Conservation (phyloP, 2,888 invertebrate species). For the Endomychus coccineus region DNA sequence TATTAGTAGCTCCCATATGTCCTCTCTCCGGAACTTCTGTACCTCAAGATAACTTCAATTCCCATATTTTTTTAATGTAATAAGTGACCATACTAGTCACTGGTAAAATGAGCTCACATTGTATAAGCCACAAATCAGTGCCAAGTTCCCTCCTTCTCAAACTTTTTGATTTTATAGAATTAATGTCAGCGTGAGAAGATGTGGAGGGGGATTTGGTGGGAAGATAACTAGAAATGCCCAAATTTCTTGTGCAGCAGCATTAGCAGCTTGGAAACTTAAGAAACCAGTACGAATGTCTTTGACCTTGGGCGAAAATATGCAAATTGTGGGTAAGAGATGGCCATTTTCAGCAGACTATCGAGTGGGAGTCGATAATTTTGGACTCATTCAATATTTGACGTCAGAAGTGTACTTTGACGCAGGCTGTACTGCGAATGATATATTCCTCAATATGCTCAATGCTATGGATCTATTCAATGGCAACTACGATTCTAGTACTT, state of each 20-base stretch:
- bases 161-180: conserved; percentile 48
- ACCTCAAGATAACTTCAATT: no score
- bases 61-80: no score
- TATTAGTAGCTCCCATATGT: no score
- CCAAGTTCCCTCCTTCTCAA: no score
- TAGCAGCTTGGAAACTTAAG: conserved; percentile 58
- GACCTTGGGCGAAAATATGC: conserved; percentile 65
- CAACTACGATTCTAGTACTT: conserved; percentile 54
- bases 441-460: conserved; percentile 30
- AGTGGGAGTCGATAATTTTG: conserved; percentile 55
- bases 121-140: no score
- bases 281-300: conserved; percentile 64
- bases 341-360: conserved; percentile 58
- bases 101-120: no score
- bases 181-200: conserved; percentile 60
- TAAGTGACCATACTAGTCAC: no score
- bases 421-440: conserved; percentile 52
- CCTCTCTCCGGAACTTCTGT: no score
- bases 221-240: conserved; percentile 60
- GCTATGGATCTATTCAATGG: conserved; percentile 40
- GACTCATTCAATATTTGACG: conserved; percentile 60
- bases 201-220: conserved; percentile 77
- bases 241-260: conserved; percentile 57
- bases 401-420: conserved; percentile 49
- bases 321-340: conserved; percentile 58